phyloP scores from a whole-genome alignment of 1,140 invertebrate genomes.

The Papilio dardanus region DNA sequence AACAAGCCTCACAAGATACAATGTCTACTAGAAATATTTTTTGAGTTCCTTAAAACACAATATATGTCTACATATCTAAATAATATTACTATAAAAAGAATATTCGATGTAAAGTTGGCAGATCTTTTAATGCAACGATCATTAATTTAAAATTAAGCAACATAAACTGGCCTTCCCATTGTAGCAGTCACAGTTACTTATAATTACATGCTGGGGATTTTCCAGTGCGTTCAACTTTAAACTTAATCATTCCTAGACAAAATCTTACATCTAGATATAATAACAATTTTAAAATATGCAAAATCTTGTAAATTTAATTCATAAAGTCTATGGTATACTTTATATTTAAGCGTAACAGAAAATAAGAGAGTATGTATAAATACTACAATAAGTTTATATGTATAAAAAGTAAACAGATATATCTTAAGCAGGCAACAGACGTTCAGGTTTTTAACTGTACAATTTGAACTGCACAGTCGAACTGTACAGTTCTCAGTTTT shows the following conservation, averaged over 20 bases:
- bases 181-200: slow-evolving; percentile 3
- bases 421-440: too few relatives aligned
- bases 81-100: too few relatives aligned
- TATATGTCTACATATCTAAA: too few relatives aligned
- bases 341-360: background rate
- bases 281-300: background rate
- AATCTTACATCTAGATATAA: background rate
- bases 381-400: background rate
- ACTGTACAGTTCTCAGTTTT: too few relatives aligned
- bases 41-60: background rate
- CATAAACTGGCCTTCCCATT: background rate
- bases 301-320: background rate
- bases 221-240: slow-evolving; percentile 14
- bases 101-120: background rate
- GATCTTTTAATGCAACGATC: background rate
- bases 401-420: too few relatives aligned
- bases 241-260: slow-evolving; percentile 1
- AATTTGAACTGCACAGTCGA: too few relatives aligned
- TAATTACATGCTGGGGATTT: slow-evolving; percentile 8
- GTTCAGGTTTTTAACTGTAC: too few relatives aligned
- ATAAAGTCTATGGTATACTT: background rate
- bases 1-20: background rate
- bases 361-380: background rate
- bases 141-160: slow-evolving; percentile 12
- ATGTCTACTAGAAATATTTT: background rate